Conservation (phyloP, 1,140 invertebrate genomes). For the Steinernema feltiae region DNA sequence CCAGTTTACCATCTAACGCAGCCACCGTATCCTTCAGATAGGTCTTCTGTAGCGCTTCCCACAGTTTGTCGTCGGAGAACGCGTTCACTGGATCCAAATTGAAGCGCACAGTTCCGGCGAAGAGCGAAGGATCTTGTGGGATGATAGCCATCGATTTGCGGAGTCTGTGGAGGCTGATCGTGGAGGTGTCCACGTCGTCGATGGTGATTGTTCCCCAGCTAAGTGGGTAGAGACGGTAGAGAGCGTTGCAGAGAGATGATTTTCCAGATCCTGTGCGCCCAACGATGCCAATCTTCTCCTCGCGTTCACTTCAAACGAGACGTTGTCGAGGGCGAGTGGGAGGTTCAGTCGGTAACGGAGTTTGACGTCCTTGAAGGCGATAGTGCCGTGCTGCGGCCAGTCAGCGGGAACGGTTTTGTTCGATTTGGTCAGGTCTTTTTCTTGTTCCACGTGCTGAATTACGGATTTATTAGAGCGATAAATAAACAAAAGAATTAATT, state of each 20-base stretch:
- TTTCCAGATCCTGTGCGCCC: conserved; percentile 63
- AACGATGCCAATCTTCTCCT: conserved; percentile 63
- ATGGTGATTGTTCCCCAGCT: conserved; percentile 68
- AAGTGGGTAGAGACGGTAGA: conserved; percentile 52
- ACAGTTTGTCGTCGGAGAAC: conserved; percentile 64
- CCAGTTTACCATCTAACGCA: conserved; percentile 55
- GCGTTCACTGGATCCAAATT: conserved; percentile 67
- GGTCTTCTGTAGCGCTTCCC: conserved; percentile 69
- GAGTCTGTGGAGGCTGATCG: conserved; percentile 79
- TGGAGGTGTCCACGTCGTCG: conserved; percentile 77
- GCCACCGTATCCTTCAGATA: conserved; percentile 51
- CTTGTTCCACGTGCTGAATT: conserved; percentile 49
- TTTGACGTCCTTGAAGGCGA: conserved; percentile 50
- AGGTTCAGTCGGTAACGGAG: conserved; percentile 42
- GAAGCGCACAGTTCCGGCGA: conserved; percentile 59
- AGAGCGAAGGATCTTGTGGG: conserved; percentile 62
- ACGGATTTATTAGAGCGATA: not conserved
- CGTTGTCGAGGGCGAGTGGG: conserved; percentile 43
- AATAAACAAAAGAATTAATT: not conserved
- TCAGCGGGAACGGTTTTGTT: conserved; percentile 11
- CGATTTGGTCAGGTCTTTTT: conserved; percentile 11
- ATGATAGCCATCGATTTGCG: conserved; percentile 60
- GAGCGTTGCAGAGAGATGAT: conserved; percentile 52
- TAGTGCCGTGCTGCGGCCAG: conserved; percentile 49
- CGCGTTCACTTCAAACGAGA: conserved; percentile 47